Conservation (phyloP, 2,888 invertebrate species). For the Crematogaster levior region DNA sequence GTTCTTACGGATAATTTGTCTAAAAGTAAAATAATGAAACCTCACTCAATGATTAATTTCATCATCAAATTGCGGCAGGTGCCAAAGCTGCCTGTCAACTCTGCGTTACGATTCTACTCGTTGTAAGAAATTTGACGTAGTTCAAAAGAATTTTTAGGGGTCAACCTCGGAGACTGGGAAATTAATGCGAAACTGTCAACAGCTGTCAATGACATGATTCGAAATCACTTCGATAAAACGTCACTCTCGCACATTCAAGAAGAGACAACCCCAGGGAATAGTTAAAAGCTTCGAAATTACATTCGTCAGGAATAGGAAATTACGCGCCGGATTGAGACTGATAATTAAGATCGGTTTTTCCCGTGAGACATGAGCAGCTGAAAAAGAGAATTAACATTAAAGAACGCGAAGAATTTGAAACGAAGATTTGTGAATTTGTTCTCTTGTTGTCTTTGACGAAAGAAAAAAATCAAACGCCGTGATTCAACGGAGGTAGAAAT, state of each 20-base stretch:
- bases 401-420: neutral
- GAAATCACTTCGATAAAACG: constrained; percentile 27
- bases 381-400: constrained; percentile 1
- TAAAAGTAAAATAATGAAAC: neutral
- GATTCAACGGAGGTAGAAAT: neutral
- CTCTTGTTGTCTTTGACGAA: neutral
- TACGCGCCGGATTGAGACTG: constrained; percentile 48
- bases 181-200: constrained; percentile 27
- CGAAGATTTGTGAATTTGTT: neutral
- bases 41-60: neutral
- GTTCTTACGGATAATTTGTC: neutral
- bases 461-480: constrained; percentile 30
- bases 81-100: neutral
- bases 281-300: constrained; percentile 58
- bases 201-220: constrained; percentile 36
- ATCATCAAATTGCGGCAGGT: neutral
- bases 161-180: neutral
- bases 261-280: constrained; percentile 33
- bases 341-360: constrained; percentile 48
- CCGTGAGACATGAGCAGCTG: constrained; percentile 10
- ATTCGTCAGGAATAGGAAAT: constrained; percentile 40
- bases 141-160: constrained; percentile 2
- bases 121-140: neutral
- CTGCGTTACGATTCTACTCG: neutral
- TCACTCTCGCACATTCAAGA: constrained; percentile 21